Evolutionary conservation across 2,888 invertebrate species (phyloP), one percentile per base, ranked within the genome.

Genomic region (Eilema caniola): DNA sequence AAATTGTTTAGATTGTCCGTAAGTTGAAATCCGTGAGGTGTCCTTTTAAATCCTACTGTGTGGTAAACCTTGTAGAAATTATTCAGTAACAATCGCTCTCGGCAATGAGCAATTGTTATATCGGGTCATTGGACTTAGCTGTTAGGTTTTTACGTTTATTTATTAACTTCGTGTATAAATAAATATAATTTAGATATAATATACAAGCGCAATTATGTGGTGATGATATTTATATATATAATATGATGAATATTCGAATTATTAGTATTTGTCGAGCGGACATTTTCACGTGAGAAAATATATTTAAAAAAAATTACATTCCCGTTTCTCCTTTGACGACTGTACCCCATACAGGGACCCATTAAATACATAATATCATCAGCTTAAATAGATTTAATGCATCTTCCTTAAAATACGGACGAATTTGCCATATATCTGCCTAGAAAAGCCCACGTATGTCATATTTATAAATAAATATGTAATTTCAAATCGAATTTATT

Each of bases 111-210:
- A 70, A 75, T 78, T 74, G 75, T 74, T 69, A 37, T 69, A 68
- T 61, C 70, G n/a, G 81, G 79, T 81, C 83, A 78, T 70, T 76
- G 81, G 61, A 72, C 82, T 72, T 31, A 25, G 66, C 12, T 41
- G 28, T 70, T 71, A 16, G 65, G 65, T 77, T 74, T 76, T 79
- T 70, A 67, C 63, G 31, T 63, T 68, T 74, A 76, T 72, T 69
- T 72, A 76, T 76, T 76, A 64, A 66, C 65, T 24, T 65, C 12
- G 33, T 53, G 24, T 56, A 33, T 33, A 20, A 56, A 65, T 57
- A 31, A 56, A 65, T 57, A 31, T 66, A 33, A 66, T 57, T 33
- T 28, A 28, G 28, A 65, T 65, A 66, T 47, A 7, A 47, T 47
- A 65, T 31, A n/a, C 25, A 56, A 16, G 24, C 56, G n/a, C 24